Conservation (phyloP, 2,113 vertebrate species). For the Oreochromis spilurus region DNA sequence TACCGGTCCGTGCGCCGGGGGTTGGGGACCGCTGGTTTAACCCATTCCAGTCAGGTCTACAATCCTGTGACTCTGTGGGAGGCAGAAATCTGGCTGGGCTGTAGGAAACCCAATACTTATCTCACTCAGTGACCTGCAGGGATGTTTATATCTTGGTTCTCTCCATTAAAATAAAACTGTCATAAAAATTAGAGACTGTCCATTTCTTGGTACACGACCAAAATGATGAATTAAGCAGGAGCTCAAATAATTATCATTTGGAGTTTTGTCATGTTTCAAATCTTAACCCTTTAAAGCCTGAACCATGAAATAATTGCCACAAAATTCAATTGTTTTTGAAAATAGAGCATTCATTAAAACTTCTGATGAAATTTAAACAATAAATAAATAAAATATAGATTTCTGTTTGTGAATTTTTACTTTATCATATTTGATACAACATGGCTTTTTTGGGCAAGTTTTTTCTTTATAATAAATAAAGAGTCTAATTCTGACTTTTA, state of each 20-base stretch:
- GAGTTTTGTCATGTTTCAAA: neutral
- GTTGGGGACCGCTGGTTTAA: neutral
- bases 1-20: accelerated
- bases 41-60: neutral
- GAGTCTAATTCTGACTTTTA: neutral
- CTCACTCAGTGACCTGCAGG: neutral
- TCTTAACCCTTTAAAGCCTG: neutral
- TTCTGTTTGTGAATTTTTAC: neutral
- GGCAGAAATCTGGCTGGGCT: neutral
- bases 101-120: neutral
- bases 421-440: neutral
- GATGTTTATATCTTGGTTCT: neutral
- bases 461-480: neutral
- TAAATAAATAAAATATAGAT: neutral
- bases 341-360: neutral
- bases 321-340: neutral
- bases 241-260: neutral
- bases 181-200: neutral
- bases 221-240: neutral
- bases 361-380: neutral
- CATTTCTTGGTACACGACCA: neutral
- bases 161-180: neutral
- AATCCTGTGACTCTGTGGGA: neutral
- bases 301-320: neutral
- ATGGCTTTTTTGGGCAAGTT: neutral